A percentile compares a stretch with the other conserved stretches of the same genome.
phyloP scores from a whole-genome alignment of 2,888 invertebrate genomes.

The Tholera decimalis region DNA sequence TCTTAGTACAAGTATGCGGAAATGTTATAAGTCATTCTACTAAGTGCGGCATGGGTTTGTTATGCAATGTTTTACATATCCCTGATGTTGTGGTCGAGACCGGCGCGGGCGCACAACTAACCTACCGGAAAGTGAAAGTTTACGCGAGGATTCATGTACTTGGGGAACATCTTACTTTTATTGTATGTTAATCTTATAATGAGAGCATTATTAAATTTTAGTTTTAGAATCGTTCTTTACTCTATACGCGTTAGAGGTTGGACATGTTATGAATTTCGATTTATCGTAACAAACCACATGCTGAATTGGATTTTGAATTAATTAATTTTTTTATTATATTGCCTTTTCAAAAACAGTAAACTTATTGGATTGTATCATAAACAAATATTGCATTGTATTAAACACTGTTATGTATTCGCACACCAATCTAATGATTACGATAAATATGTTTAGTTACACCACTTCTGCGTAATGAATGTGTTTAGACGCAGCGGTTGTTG shows the following conservation, averaged over 20 bases:
- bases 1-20: conserved; percentile 11
- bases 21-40: conserved; percentile 25
- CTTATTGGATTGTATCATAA: neutral
- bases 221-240: neutral
- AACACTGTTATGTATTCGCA: conserved; percentile 24
- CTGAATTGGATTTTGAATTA: neutral
- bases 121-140: conserved; percentile 68
- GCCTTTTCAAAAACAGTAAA: neutral
- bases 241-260: neutral
- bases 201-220: neutral
- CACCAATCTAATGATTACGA: conserved; percentile 7
- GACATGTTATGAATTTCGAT: neutral
- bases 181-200: conserved; percentile 33
- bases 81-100: conserved; percentile 58
- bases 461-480: conserved; percentile 34
- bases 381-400: conserved; percentile 9
- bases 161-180: conserved; percentile 45
- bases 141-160: conserved; percentile 58
- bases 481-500: conserved; percentile 47
- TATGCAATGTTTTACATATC: conserved; percentile 64
- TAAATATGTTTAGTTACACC: conserved; percentile 15
- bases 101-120: conserved; percentile 40
- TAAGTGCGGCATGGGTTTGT: conserved; percentile 41
- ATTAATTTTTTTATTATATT: too few relatives aligned
- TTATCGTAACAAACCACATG: neutral